Evolutionary conservation across 2,113 vertebrate genomes (phyloP).

Genomic region (Zosterops borbonicus): DNA sequence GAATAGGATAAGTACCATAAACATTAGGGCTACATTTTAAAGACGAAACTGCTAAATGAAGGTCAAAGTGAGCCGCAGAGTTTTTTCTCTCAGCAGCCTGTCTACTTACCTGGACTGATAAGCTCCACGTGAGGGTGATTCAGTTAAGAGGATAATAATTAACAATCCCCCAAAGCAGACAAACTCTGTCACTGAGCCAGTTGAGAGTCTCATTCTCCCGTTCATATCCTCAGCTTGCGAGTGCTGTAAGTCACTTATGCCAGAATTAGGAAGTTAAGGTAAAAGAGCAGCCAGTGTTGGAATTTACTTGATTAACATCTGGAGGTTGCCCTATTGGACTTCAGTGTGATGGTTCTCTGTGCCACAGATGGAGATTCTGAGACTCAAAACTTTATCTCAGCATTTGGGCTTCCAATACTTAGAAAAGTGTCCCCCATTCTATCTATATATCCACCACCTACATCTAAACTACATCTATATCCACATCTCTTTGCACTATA

Average conservation of each 20-base stretch:
- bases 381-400: neutral
- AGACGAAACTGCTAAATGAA: neutral
- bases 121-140: neutral
- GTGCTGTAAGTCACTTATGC: neutral
- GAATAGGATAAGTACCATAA: neutral
- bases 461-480: neutral
- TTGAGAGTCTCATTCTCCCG: neutral
- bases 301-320: neutral
- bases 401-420: neutral
- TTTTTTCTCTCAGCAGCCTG: neutral
- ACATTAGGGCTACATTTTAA: neutral
- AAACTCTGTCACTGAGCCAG: neutral
- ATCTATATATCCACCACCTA: neutral
- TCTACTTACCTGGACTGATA: constrained; percentile 30
- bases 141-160: constrained; percentile 47
- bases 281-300: neutral
- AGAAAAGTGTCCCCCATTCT: neutral
- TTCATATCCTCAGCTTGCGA: neutral
- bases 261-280: neutral
- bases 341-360: neutral
- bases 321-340: neutral
- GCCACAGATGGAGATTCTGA: neutral
- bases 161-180: constrained; percentile 21
- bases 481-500: neutral
- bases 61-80: neutral